These are phyloP conservation scores for Phortica variegata DNA, from an alignment of 1,140 invertebrate genomes.

Conservation along the genomic window DNA sequence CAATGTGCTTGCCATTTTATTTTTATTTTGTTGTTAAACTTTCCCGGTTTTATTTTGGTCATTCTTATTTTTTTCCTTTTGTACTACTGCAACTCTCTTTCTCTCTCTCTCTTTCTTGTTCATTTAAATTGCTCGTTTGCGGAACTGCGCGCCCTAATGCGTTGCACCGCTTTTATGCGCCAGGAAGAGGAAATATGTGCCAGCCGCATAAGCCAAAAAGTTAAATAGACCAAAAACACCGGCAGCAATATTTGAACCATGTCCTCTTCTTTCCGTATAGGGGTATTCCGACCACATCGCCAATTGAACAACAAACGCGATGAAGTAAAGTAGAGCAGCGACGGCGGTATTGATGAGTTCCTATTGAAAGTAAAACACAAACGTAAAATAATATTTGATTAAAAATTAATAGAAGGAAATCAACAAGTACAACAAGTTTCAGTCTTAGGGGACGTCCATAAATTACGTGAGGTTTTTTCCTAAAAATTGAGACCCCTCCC, in stretches of 20 bases:
- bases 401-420: too few relatives aligned
- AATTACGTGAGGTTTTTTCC: too few relatives aligned
- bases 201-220: slow-evolving; percentile 74
- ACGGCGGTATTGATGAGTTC: slow-evolving; percentile 76
- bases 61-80: slow-evolving; percentile 1
- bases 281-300: slow-evolving; percentile 60
- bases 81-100: slow-evolving; percentile 7
- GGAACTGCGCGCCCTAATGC: slow-evolving; percentile 17
- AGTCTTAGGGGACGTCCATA: too few relatives aligned
- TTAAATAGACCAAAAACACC: slow-evolving; percentile 83
- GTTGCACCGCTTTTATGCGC: slow-evolving; percentile 68
- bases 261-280: slow-evolving; percentile 39
- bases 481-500: too few relatives aligned
- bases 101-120: slow-evolving; percentile 3
- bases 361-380: slow-evolving; percentile 61
- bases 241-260: slow-evolving; percentile 67
- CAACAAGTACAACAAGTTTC: too few relatives aligned
- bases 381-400: too few relatives aligned
- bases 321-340: slow-evolving; percentile 71
- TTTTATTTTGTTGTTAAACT: not conserved
- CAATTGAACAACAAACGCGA: slow-evolving; percentile 78
- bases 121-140: not conserved
- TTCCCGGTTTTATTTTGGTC: not conserved
- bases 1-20: slow-evolving; percentile 7
- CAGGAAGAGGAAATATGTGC: slow-evolving; percentile 72